A percentile compares a stretch with the other conserved stretches of the same genome.
phyloP scores from a whole-genome alignment of 2,113 vertebrate species.

The Oncorhynchus kisutch region DNA sequence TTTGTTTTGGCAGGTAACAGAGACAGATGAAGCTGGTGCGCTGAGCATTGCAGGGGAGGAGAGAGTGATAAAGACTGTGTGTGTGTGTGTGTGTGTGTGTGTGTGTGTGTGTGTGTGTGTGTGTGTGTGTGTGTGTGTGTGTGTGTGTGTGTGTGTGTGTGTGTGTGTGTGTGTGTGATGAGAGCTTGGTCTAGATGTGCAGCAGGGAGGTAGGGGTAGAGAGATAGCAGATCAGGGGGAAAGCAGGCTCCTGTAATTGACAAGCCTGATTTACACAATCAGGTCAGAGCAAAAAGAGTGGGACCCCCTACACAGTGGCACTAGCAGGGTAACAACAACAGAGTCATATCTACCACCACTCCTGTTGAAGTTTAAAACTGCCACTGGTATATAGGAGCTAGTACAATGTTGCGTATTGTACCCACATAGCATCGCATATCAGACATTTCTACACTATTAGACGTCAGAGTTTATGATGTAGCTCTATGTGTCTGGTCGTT shows the following conservation, averaged over 20 bases:
- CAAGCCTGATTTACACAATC: not conserved
- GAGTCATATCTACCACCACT: too few relatives aligned
- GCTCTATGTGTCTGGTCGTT: too few relatives aligned
- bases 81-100: not conserved
- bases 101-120: not conserved
- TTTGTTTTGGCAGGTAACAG: slow-evolving; percentile 20
- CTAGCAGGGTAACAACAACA: too few relatives aligned
- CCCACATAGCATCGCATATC: too few relatives aligned
- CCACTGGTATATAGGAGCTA: too few relatives aligned
- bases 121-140: not conserved
- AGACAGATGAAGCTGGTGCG: slow-evolving; percentile 30
- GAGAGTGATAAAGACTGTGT: not conserved
- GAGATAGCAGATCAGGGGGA: not conserved
- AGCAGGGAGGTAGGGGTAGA: not conserved
- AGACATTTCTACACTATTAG: too few relatives aligned
- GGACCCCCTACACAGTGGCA: not conserved
- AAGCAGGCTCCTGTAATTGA: not conserved
- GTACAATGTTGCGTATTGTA: too few relatives aligned
- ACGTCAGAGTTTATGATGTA: too few relatives aligned
- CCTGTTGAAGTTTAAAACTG: too few relatives aligned
- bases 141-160: not conserved
- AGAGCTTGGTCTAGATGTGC: slow-evolving; percentile 29
- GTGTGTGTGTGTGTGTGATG: not conserved
- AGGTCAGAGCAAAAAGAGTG: not conserved
- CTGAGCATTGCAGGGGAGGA: slow-evolving; percentile 14